Conservation (phyloP, 2,113 vertebrate genomes). For the Ginglymostoma cirratum region DNA sequence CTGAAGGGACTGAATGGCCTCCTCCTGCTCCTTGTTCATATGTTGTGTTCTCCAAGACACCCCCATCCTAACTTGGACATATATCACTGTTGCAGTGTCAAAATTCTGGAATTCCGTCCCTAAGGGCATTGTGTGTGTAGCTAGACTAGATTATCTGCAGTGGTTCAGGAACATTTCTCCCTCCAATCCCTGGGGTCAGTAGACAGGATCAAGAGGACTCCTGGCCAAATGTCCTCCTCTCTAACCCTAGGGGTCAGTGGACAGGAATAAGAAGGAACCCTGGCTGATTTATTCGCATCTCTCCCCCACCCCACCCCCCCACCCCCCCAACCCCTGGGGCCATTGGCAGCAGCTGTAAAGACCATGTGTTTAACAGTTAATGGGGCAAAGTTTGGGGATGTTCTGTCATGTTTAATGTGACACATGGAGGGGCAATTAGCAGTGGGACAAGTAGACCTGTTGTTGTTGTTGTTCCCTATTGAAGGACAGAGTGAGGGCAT, state of each 20-base stretch:
- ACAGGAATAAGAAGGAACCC: neutral
- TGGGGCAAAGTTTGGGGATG: too few relatives aligned
- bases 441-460: neutral
- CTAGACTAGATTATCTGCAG: too few relatives aligned
- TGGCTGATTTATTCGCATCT: neutral
- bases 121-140: too few relatives aligned
- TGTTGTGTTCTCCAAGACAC: neutral
- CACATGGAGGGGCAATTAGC: neutral
- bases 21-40: too few relatives aligned
- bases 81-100: neutral
- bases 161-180: too few relatives aligned
- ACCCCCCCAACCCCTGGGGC: too few relatives aligned
- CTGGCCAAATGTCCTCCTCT: neutral
- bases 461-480: neutral
- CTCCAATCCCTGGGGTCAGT: neutral
- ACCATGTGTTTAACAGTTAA: too few relatives aligned
- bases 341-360: too few relatives aligned
- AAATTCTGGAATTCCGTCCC: too few relatives aligned
- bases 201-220: neutral
- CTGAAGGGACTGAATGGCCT: too few relatives aligned
- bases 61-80: neutral
- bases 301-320: too few relatives aligned
- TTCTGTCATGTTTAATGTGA: neutral
- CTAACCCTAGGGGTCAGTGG: neutral
- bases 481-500: neutral